Evolutionary conservation across 2,888 invertebrate genomes (phyloP).

Genomic region (Prenolepis imparis): DNA sequence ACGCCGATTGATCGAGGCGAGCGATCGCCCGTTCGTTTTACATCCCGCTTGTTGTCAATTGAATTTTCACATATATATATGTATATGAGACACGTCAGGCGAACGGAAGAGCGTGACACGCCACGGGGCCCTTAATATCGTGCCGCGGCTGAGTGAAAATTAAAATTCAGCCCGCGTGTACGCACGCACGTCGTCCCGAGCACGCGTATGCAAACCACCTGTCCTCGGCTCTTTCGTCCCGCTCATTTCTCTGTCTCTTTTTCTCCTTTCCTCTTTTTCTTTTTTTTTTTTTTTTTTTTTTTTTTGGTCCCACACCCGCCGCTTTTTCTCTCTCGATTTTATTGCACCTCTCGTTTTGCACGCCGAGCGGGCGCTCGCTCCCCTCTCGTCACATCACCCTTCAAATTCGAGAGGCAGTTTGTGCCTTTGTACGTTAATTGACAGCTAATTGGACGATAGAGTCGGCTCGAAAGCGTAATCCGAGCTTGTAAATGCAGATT

Average conservation of each 20-base stretch:
- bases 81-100: conserved; percentile 20
- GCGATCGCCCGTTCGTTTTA: conserved; percentile 52
- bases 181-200: conserved; percentile 72
- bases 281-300: not conserved
- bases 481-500: conserved; percentile 53
- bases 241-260: conserved; percentile 16
- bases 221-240: conserved; percentile 66
- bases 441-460: conserved; percentile 42
- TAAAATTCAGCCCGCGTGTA: conserved; percentile 81
- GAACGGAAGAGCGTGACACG: conserved; percentile 50
- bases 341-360: conserved; percentile 1
- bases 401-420: conserved; percentile 50
- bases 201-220: conserved; percentile 82
- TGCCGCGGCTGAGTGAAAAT: conserved; percentile 77
- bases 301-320: not conserved
- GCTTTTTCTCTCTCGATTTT: conserved; percentile 19
- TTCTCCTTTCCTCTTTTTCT: not conserved
- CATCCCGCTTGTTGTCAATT: conserved; percentile 33
- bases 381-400: conserved; percentile 50
- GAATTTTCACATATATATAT: too few relatives aligned
- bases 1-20: conserved; percentile 56
- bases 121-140: conserved; percentile 38
- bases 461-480: not conserved
- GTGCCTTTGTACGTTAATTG: conserved; percentile 51
- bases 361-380: not conserved